Base-by-base conservation (phyloP, 2,797 vertebrate species). In the Darevskia nairensis region DNA sequence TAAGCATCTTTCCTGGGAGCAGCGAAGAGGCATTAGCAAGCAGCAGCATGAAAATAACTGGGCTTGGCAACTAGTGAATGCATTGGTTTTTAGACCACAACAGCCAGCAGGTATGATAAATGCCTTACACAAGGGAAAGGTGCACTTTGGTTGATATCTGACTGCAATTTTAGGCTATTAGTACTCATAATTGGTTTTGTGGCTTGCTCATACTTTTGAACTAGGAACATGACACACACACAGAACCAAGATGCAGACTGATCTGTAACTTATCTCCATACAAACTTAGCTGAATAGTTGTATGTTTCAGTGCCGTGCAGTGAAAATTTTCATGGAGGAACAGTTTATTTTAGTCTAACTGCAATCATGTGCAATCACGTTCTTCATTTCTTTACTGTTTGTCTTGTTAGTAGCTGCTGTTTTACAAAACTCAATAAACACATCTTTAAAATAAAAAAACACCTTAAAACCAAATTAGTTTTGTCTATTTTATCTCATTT, bases 181-280 rank as follows among this genome's bases (percentile, higher is more conserved):
- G 71, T 86, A 13, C 81, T 91, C 44, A 41, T 80, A 85, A 66
- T 66, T 84, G 50, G 64, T 85, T 84, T 85, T 80, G 44, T 17
- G n/a, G n/a, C 64, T 86, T 50, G 46, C 8, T 80, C 27, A 23
- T 29, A 32, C 8, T 39, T 8, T 86, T 80, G 78, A 35, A 71
- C 7, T 50, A 69, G 8, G 39, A 78, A 50, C 21, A 39, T 27
- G 61, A 64, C 61, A 64, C 21, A 64, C 19, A 64, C 61, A 64
- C 0, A 50, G 11, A 50, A 3, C 39, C 35, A 32, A 55, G 1
- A 8, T 21, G 29, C n/a, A 84, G 9, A 11, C 6, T 9, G 3
- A 72, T 72, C 46, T 23, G 29, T 69, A 69, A 27, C 29, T 59
- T 23, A n/a, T 29, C 19, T 11, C 50, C 27, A 19, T 7, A 39